Conservation (phyloP, 2,113 vertebrate genomes). For the Chloebia gouldiae region DNA sequence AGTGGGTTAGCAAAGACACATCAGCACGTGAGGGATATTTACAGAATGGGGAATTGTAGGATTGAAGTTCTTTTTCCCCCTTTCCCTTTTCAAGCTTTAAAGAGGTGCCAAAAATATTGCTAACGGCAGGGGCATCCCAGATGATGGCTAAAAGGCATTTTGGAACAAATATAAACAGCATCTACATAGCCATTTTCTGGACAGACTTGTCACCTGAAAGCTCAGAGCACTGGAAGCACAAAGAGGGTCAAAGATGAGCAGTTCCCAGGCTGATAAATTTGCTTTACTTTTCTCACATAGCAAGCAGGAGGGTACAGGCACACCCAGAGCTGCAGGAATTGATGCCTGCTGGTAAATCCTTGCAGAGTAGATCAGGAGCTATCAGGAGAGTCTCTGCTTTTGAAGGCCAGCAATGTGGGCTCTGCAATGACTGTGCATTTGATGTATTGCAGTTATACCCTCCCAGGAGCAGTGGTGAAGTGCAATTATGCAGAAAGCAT, state of each 20-base stretch:
- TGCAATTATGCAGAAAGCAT: neutral
- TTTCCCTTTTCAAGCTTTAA: neutral
- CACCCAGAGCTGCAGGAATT: neutral
- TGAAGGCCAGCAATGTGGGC: neutral
- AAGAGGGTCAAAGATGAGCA: neutral
- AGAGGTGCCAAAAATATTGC: neutral
- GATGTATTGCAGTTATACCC: neutral
- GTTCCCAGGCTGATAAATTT: neutral
- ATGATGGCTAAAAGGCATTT: neutral
- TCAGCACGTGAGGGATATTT: neutral
- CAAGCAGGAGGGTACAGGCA: neutral
- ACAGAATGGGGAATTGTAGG: neutral
- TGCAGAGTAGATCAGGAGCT: neutral
- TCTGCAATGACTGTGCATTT: neutral
- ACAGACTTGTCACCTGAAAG: neutral
- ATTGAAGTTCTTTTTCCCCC: neutral
- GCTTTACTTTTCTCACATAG: neutral
- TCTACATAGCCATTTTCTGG: neutral
- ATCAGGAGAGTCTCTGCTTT: neutral
- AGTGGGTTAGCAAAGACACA: neutral
- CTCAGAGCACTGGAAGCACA: neutral
- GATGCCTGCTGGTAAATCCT: neutral
- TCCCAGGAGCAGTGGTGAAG: neutral
- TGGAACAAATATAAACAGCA: neutral
- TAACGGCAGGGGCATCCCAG: neutral